A percentile compares a stretch with the other conserved stretches of the same genome.
These are phyloP conservation scores for Xylocampa areola DNA, from an alignment of 2,888 invertebrate species.

Conservation along the genomic window DNA sequence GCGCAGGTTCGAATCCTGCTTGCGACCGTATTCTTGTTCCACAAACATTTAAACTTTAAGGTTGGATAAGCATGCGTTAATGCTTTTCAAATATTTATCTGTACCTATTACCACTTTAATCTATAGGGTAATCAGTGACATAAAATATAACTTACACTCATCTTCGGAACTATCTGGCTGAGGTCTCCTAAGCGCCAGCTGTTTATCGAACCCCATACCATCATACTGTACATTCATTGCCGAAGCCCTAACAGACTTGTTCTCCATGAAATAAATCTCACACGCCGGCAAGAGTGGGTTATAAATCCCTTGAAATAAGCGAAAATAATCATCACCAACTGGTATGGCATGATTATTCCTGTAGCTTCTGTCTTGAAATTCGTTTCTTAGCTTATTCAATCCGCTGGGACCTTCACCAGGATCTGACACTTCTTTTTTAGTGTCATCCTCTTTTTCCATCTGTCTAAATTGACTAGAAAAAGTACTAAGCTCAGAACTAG, in stretches of 20 bases:
- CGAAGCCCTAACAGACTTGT: constrained; percentile 66
- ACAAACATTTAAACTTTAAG: too few relatives aligned
- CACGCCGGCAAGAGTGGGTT: constrained; percentile 39
- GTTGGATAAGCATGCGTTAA: too few relatives aligned
- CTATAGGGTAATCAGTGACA: too few relatives aligned
- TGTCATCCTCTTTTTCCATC: not conserved
- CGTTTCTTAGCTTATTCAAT: constrained; percentile 16
- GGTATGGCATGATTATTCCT: constrained; percentile 66
- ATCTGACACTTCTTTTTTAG: constrained; percentile 1
- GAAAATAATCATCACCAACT: constrained; percentile 65
- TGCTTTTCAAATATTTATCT: too few relatives aligned
- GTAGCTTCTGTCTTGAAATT: constrained; percentile 41
- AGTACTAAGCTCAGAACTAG: constrained; percentile 12
- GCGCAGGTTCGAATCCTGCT: too few relatives aligned
- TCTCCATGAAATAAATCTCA: constrained; percentile 62
- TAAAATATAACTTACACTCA: constrained; percentile 75
- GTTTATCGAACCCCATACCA: constrained; percentile 68
- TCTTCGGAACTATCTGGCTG: constrained; percentile 57
- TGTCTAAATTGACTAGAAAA: not conserved
- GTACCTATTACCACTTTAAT: too few relatives aligned
- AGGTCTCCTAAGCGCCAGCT: constrained; percentile 36
- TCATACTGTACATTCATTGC: constrained; percentile 64
- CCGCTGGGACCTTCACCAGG: constrained; percentile 41
- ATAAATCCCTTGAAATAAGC: constrained; percentile 68
- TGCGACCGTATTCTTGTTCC: too few relatives aligned